Evolutionary conservation across 2,113 vertebrate genomes (phyloP).

Genomic region (Bos javanicus): DNA sequence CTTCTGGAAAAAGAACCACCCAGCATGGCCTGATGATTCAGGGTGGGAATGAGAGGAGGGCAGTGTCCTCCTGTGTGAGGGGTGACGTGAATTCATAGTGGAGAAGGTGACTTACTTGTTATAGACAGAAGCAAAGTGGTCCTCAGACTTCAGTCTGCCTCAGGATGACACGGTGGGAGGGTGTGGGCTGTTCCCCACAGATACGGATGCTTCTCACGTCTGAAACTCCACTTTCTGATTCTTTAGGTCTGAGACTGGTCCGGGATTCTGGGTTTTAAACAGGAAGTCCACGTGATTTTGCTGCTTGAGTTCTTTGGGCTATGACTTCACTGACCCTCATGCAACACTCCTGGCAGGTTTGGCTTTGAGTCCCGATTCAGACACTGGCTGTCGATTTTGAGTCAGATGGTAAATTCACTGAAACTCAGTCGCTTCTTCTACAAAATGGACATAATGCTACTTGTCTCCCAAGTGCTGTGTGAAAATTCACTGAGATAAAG

Average conservation of each 20-base stretch:
- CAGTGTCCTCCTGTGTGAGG: not conserved
- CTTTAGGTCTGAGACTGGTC: not conserved
- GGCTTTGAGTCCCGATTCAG: not conserved
- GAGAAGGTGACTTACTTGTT: not conserved
- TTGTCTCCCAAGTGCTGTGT: not conserved
- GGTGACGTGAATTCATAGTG: not conserved
- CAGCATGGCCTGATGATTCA: accelerated
- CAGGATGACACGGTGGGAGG: not conserved
- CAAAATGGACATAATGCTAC: not conserved
- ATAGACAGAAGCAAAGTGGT: not conserved
- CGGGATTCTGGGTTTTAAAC: not conserved
- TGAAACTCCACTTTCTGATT: not conserved
- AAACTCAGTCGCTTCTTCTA: not conserved
- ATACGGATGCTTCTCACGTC: not conserved
- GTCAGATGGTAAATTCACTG: not conserved
- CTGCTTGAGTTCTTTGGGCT: not conserved
- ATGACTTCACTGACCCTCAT: accelerated
- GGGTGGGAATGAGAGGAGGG: not conserved
- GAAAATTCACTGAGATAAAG: not conserved
- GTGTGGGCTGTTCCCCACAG: not conserved
- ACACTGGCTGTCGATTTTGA: not conserved
- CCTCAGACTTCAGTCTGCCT: not conserved
- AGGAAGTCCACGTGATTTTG: not conserved
- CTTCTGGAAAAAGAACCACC: not conserved
- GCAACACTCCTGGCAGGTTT: accelerated